Percentiles rank a stretch among this genome's conserved stretches.
Evolutionary conservation across 2,888 invertebrate species (phyloP).

Genomic region (Ariolimax columbianus): DNA sequence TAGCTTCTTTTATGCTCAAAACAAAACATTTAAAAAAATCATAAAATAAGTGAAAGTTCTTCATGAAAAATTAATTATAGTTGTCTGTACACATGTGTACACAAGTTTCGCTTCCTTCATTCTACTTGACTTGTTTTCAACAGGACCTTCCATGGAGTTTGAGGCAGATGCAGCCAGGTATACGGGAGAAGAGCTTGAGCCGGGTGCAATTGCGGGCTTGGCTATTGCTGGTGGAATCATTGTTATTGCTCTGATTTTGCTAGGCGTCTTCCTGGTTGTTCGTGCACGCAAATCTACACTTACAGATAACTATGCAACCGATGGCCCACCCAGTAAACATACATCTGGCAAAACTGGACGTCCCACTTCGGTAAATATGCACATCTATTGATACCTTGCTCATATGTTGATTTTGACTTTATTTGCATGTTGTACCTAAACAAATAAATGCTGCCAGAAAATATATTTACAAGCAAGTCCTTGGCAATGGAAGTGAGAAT

Average conservation of each 20-base stretch:
- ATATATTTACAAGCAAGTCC: too few species aligned
- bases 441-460: too few species aligned
- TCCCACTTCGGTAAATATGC: background rate
- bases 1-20: too few species aligned
- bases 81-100: too few species aligned
- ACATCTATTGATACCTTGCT: background rate
- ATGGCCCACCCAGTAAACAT: conserved; percentile 46
- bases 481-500: too few species aligned
- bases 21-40: too few species aligned
- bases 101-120: background rate
- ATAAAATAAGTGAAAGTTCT: background rate
- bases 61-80: too few species aligned
- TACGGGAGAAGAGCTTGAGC: conserved; percentile 37
- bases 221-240: conserved; percentile 51
- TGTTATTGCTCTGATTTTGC: conserved; percentile 48
- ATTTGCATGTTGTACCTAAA: background rate
- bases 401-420: background rate
- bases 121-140: background rate
- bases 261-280: conserved; percentile 52
- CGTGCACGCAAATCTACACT: conserved; percentile 23
- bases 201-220: conserved; percentile 51
- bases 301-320: conserved; percentile 2
- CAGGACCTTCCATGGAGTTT: conserved; percentile 44
- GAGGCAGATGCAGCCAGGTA: conserved; percentile 19
- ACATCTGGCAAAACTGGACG: conserved; percentile 47